Conservation (phyloP, 2,888 invertebrate species). For the Drosophila trichaetosa region DNA sequence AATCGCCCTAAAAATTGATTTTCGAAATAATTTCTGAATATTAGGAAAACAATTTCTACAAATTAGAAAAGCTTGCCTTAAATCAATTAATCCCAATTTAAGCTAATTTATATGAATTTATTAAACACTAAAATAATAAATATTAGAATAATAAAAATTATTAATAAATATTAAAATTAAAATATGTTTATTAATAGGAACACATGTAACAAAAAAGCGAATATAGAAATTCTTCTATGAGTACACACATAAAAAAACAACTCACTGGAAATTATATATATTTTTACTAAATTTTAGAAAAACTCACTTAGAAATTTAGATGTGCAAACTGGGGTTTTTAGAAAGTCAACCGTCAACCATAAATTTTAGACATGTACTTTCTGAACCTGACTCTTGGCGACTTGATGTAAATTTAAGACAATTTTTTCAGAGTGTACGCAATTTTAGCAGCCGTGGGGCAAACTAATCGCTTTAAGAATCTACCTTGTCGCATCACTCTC, state of each 20-base stretch:
- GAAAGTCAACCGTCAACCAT: neutral
- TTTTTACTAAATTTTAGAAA: neutral
- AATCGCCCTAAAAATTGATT: neutral
- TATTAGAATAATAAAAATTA: no score
- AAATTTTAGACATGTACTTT: neutral
- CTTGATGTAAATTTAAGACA: neutral
- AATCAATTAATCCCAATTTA: no score
- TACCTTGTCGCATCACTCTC: neutral
- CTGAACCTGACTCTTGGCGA: neutral
- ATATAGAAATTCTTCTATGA: neutral
- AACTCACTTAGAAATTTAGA: neutral
- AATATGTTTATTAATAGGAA: neutral
- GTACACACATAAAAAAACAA: neutral
- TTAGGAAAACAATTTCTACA: neutral
- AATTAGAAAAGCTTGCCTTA: neutral
- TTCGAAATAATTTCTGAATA: neutral
- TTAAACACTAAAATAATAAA: no score
- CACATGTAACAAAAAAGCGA: neutral
- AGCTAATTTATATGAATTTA: no score
- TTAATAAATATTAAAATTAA: no score
- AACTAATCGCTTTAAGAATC: constrained; percentile 42
- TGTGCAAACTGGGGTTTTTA: rapidly evolving
- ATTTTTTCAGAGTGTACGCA: constrained; percentile 28
- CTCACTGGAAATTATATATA: neutral
- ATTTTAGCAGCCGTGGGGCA: neutral